phyloP scores from a whole-genome alignment of 2,113 vertebrate species.

The Burhinus bistriatus region DNA sequence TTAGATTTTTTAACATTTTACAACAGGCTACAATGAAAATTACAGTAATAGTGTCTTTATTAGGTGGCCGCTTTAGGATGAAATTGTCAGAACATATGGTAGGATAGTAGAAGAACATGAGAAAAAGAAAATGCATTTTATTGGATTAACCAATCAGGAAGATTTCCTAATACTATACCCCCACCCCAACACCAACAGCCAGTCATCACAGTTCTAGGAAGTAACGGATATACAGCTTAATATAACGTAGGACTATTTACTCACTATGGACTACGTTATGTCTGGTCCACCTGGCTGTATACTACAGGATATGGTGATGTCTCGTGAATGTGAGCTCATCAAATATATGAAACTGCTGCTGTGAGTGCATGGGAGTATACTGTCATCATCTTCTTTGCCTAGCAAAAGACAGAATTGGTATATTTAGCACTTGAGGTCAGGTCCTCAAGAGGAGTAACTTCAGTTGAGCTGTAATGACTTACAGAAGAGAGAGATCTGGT shows the following conservation, averaged over 20 bases:
- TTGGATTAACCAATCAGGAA: not conserved
- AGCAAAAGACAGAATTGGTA: not conserved
- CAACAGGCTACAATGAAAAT: not conserved
- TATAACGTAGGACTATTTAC: not conserved
- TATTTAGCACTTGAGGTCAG: not conserved
- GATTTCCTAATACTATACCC: not conserved
- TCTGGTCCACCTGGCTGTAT: conserved; percentile 8
- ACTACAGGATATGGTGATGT: not conserved
- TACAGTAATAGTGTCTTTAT: not conserved
- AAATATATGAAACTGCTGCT: conserved; percentile 29
- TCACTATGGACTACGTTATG: not conserved
- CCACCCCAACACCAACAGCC: not conserved
- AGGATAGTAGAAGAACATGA: not conserved
- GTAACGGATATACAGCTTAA: not conserved
- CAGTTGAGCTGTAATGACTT: not conserved
- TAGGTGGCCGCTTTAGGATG: not conserved
- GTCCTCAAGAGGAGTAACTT: not conserved
- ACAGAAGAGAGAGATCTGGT: not conserved
- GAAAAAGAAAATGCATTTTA: not conserved
- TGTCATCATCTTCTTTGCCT: conserved; percentile 8
- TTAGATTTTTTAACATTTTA: not conserved
- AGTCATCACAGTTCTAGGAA: not conserved
- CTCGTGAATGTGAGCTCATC: conserved; percentile 17
- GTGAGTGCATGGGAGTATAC: not conserved
- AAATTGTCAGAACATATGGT: not conserved